phyloP scores from a whole-genome alignment of 2,888 invertebrate species.

The Eupsilia transversa region DNA sequence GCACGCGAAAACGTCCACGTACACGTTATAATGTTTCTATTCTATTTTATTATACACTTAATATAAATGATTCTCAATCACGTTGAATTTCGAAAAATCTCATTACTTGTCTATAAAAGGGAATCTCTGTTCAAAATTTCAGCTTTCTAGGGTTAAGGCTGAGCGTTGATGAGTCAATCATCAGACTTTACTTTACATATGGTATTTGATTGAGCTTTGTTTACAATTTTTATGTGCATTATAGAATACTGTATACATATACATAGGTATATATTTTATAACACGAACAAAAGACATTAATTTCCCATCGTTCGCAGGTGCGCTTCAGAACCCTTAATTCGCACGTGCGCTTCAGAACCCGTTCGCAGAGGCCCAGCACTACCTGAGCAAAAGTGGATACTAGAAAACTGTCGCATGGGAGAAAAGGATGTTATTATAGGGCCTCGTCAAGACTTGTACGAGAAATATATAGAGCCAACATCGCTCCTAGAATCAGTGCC shows the following conservation, averaged over 20 bases:
- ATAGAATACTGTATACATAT: no score
- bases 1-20: no score
- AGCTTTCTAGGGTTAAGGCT: no score
- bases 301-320: not conserved
- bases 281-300: not conserved
- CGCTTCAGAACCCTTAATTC: not conserved
- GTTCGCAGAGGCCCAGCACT: constrained; percentile 12
- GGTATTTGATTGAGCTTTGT: not conserved
- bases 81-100: no score
- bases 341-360: not conserved
- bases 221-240: not conserved
- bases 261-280: not conserved
- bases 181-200: no score
- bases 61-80: no score
- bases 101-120: no score
- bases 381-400: constrained; percentile 26
- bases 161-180: no score
- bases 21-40: no score
- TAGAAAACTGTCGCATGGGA: constrained; percentile 12
- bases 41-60: no score
- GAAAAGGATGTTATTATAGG: not conserved
- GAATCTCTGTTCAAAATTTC: not conserved
- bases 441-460: constrained; percentile 21
- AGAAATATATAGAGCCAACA: constrained; percentile 17
- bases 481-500: not conserved